Conservation (phyloP, 2,113 vertebrate genomes). For the Hypocryptadius cinnamomeus region DNA sequence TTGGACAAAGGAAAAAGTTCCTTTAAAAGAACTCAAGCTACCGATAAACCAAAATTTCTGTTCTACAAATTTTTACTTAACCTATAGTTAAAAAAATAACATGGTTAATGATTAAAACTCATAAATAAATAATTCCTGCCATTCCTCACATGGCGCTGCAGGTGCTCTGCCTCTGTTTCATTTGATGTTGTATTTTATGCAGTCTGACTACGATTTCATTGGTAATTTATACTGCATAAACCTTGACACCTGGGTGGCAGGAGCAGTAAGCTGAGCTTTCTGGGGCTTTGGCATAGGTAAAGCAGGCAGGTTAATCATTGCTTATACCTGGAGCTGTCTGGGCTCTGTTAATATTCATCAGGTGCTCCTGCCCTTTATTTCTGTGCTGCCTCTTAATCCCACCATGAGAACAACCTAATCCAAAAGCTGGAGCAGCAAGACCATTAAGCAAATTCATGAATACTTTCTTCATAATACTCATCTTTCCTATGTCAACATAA, state of each 20-base stretch:
- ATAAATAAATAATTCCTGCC: not conserved
- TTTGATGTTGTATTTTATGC: not conserved
- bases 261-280: not conserved
- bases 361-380: not conserved
- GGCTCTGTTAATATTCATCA: constrained; percentile 25
- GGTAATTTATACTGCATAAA: not conserved
- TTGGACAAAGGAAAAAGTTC: not conserved
- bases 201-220: not conserved
- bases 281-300: not conserved
- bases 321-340: not conserved
- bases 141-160: not conserved
- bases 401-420: not conserved
- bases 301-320: not conserved
- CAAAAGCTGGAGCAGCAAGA: not conserved
- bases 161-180: not conserved
- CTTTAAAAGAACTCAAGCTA: not conserved
- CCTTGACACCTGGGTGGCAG: not conserved
- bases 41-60: not conserved
- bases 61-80: not conserved
- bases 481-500: constrained; percentile 30
- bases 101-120: not conserved
- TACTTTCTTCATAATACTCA: not conserved
- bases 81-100: not conserved
- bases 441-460: constrained; percentile 46
- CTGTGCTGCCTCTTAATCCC: constrained; percentile 9